These are phyloP conservation scores for Drosophila triauraria DNA, from an alignment of 1,140 invertebrate species.

Conservation along the genomic window DNA sequence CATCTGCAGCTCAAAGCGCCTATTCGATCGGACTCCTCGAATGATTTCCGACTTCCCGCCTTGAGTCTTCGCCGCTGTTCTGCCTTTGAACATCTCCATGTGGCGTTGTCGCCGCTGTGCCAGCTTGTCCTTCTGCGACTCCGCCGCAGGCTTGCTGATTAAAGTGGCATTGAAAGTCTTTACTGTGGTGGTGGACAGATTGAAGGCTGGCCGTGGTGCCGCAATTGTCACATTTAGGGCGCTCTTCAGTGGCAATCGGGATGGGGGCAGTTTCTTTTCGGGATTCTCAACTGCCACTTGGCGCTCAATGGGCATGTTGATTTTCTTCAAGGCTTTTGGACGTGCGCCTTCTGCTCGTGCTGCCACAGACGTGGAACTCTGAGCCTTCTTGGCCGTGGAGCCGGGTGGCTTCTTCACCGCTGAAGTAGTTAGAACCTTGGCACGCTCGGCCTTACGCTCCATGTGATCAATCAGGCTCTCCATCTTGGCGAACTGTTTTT, in stretches of 20 bases:
- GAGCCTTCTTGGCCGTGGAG: constrained; percentile 37
- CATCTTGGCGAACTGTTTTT: constrained; percentile 88
- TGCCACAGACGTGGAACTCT: background rate
- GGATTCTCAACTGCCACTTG: background rate
- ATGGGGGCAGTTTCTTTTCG: background rate
- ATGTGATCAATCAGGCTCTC: constrained; percentile 88
- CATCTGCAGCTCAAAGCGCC: constrained; percentile 89
- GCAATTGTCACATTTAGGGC: background rate
- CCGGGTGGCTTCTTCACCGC: constrained; percentile 29
- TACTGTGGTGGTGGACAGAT: constrained; percentile 38
- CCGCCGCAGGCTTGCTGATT: background rate
- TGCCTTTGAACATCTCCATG: constrained; percentile 75
- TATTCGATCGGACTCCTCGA: constrained; percentile 88
- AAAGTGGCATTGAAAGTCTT: constrained; percentile 21
- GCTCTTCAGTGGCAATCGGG: constrained; percentile 19
- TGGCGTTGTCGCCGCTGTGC: constrained; percentile 58
- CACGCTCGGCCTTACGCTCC: constrained; percentile 86
- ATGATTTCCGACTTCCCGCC: constrained; percentile 78
- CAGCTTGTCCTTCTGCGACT: constrained; percentile 36
- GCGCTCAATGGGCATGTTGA: constrained; percentile 19
- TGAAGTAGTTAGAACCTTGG: constrained; percentile 80
- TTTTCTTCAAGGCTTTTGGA: constrained; percentile 38
- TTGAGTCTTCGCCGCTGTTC: constrained; percentile 4
- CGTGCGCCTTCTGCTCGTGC: background rate
- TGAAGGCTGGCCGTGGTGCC: constrained; percentile 36